Evolutionary conservation across 1,140 invertebrate genomes (phyloP), one percentile per base, ranked within the genome.

Genomic region (Hycleus cichorii): DNA sequence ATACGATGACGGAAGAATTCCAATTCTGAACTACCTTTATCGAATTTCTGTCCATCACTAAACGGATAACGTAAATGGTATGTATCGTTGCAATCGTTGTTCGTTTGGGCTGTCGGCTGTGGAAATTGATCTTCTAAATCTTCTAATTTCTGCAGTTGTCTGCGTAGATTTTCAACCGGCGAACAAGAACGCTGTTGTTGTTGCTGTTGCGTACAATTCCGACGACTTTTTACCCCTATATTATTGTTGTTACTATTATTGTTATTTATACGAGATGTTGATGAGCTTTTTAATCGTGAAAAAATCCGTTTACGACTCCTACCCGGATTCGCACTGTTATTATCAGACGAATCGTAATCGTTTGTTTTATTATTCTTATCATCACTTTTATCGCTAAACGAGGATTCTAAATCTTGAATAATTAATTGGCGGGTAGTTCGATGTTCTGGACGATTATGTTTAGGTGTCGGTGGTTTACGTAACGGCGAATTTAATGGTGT

Each of bases 1-100:
- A 89, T 88, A 43, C 88, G 80, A 67, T 90, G 87, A 44, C 86
- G 78, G 62, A 90, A 88, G 74, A 90, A 90, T 66, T 89, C 87
- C 59, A 90, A 69, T 64, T 90, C 88, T 3, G 87, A 86, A 48
- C 77, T 78, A 18, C 70, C 69, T 9, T 42, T 32, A 39, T 71
- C 71, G 45, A 71, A 72, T 54, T 71, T 71, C 57, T 73, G 72
- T 3, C 67, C 69, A 52, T 73, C 72, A 25, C 70, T 70, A 63
- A 73, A 73, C 8, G 72, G 72, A 56, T 73, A 89, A 47, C 87
- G 78, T 45, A 90, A 69, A 58, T 85, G 86, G 62, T 88, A 89
- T 1, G 87, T 86, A 63, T 88, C 87, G 32, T 32, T 32, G 7
- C 32, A 32, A 32, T 32, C 32, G 7, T 32, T 32, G 7, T 32